Evolutionary conservation across 2,888 invertebrate genomes (phyloP).

Genomic region (Cynaeus angustus): DNA sequence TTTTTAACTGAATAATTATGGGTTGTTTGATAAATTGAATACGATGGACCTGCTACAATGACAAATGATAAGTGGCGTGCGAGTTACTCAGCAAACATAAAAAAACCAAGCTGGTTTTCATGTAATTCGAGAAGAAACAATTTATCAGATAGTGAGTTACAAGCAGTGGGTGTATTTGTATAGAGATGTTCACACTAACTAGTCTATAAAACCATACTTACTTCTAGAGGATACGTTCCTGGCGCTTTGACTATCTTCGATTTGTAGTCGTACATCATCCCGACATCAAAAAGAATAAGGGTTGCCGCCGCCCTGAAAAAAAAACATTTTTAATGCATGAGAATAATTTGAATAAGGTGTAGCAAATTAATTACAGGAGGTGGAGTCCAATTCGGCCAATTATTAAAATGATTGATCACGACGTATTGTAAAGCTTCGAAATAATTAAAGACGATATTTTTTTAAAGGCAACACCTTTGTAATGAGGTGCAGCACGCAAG

Average conservation of each 20-base stretch:
- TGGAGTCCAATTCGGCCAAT: conserved; percentile 53
- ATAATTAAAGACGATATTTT: conserved; percentile 64
- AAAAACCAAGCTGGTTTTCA: conserved; percentile 37
- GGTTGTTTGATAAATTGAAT: no score
- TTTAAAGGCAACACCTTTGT: conserved; percentile 58
- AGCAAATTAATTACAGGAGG: conserved; percentile 39
- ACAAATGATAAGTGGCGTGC: no score
- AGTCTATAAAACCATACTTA: conserved; percentile 53
- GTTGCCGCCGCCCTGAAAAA: conserved; percentile 64
- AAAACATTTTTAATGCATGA: conserved; percentile 21
- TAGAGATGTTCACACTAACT: conserved; percentile 50
- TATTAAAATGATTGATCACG: conserved; percentile 61
- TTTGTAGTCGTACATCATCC: conserved; percentile 58
- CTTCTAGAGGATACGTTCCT: conserved; percentile 62
- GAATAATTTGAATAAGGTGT: conserved; percentile 33
- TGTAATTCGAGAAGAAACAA: conserved; percentile 51
- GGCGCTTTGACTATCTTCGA: conserved; percentile 56
- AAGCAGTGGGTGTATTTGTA: conserved; percentile 49
- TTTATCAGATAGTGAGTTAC: conserved; percentile 47
- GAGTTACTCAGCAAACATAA: neutral
- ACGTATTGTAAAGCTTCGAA: conserved; percentile 55
- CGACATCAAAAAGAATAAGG: conserved; percentile 61
- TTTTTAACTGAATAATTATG: neutral
- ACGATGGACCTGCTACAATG: no score
- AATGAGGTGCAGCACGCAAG: conserved; percentile 63